phyloP scores from a whole-genome alignment of 1,140 invertebrate species.

The Hestina assimilis region DNA sequence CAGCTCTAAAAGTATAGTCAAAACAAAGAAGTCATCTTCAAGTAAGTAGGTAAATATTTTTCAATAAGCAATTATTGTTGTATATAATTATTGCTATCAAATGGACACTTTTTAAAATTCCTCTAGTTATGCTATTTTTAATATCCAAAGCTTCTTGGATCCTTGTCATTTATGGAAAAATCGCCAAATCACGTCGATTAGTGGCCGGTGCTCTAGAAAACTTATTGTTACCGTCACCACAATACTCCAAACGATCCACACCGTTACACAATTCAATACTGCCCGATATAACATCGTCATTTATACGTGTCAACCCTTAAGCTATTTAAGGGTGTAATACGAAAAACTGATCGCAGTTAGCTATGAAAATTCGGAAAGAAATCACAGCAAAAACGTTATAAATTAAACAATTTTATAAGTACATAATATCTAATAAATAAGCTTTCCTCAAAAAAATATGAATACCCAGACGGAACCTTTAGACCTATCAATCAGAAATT shows the following conservation, averaged over 20 bases:
- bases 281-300: constrained; percentile 51
- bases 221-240: constrained; percentile 59
- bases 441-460: too few relatives aligned
- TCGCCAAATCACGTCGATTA: constrained; percentile 74
- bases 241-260: constrained; percentile 47
- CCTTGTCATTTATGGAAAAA: constrained; percentile 46
- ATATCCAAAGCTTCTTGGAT: constrained; percentile 16
- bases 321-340: constrained; percentile 58
- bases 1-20: too few relatives aligned
- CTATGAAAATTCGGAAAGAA: constrained; percentile 46
- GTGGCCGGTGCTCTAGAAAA: constrained; percentile 60
- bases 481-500: constrained; percentile 57
- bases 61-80: too few relatives aligned
- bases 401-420: too few relatives aligned
- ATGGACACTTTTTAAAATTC: too few relatives aligned
- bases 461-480: constrained; percentile 58
- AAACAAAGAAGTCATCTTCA: too few relatives aligned
- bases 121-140: background rate
- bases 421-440: too few relatives aligned
- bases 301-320: constrained; percentile 49
- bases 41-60: too few relatives aligned
- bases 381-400: constrained; percentile 28
- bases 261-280: constrained; percentile 59
- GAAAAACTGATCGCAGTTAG: constrained; percentile 48
- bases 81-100: too few relatives aligned